phyloP scores from a whole-genome alignment of 2,113 vertebrate genomes.

The Amphiprion ocellaris region DNA sequence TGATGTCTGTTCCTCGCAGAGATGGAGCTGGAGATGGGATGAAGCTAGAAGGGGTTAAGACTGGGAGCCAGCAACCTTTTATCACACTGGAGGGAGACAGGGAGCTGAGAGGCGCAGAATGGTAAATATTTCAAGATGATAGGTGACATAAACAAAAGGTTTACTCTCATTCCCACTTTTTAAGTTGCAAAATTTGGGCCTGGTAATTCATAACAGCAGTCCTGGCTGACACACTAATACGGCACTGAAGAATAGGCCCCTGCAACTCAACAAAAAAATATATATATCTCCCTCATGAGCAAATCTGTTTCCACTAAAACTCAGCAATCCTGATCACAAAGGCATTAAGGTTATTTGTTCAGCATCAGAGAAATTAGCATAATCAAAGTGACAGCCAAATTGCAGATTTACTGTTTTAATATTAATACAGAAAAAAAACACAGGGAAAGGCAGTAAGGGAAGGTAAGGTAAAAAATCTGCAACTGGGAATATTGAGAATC shows the following conservation, averaged over 20 bases:
- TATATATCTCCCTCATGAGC: slow-evolving; percentile 24
- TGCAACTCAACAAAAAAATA: slow-evolving; percentile 32
- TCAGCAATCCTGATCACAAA: slow-evolving; percentile 24
- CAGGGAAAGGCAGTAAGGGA: neutral
- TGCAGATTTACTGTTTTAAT: slow-evolving; percentile 25
- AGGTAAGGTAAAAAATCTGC: neutral
- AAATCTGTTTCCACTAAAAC: slow-evolving; percentile 42
- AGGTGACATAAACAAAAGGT: slow-evolving; percentile 87
- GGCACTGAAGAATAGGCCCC: slow-evolving; percentile 72
- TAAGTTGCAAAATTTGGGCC: slow-evolving; percentile 82
- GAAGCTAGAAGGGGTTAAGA: slow-evolving; percentile 80
- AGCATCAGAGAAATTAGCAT: slow-evolving; percentile 16
- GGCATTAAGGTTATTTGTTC: slow-evolving; percentile 16
- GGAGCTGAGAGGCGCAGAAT: slow-evolving; percentile 72
- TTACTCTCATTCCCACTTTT: slow-evolving; percentile 84
- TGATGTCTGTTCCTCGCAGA: slow-evolving; percentile 66
- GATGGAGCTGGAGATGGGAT: slow-evolving; percentile 62
- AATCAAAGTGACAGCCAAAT: slow-evolving; percentile 19
- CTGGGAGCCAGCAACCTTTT: slow-evolving; percentile 78
- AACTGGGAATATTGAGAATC: neutral
- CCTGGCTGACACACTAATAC: slow-evolving; percentile 73
- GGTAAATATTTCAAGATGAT: slow-evolving; percentile 87
- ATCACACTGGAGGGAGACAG: slow-evolving; percentile 82
- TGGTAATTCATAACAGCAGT: slow-evolving; percentile 81
- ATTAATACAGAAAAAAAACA: slow-evolving; percentile 14